Evolutionary conservation across 2,797 vertebrate genomes (phyloP).

Genomic region (Syngnathus acus): DNA sequence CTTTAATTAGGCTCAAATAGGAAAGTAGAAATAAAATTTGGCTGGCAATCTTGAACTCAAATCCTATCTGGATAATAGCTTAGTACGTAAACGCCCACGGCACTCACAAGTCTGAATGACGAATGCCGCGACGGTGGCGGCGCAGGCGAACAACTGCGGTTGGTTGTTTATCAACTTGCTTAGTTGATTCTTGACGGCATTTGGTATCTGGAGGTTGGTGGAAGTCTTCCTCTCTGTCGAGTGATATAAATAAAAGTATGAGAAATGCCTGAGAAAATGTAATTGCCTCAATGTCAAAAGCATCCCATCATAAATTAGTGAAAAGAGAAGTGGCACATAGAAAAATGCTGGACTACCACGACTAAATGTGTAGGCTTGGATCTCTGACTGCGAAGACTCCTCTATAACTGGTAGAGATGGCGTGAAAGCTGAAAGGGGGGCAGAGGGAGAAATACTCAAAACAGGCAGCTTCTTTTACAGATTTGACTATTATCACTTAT

Average conservation of each 20-base stretch:
- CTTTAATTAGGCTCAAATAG: background rate
- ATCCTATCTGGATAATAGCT: background rate
- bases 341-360: slow-evolving; percentile 58
- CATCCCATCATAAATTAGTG: background rate
- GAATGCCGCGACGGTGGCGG: slow-evolving; percentile 82
- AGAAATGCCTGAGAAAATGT: background rate
- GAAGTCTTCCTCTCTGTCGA: slow-evolving; percentile 66
- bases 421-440: slow-evolving; percentile 36
- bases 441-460: slow-evolving; percentile 12
- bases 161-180: slow-evolving; percentile 65
- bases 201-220: slow-evolving; percentile 65
- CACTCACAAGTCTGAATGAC: slow-evolving; percentile 75
- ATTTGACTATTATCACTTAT: background rate
- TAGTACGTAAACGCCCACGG: background rate
- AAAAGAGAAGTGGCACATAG: background rate
- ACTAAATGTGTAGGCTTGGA: slow-evolving; percentile 44
- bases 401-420: slow-evolving; percentile 61
- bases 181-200: slow-evolving; percentile 69
- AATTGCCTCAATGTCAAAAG: background rate
- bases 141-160: slow-evolving; percentile 72
- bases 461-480: background rate
- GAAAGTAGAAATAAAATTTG: background rate
- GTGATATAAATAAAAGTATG: background rate
- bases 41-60: background rate
- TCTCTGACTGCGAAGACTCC: slow-evolving; percentile 11